Base-by-base conservation (phyloP, 1,140 invertebrate species). In the Trichonephila clavata region DNA sequence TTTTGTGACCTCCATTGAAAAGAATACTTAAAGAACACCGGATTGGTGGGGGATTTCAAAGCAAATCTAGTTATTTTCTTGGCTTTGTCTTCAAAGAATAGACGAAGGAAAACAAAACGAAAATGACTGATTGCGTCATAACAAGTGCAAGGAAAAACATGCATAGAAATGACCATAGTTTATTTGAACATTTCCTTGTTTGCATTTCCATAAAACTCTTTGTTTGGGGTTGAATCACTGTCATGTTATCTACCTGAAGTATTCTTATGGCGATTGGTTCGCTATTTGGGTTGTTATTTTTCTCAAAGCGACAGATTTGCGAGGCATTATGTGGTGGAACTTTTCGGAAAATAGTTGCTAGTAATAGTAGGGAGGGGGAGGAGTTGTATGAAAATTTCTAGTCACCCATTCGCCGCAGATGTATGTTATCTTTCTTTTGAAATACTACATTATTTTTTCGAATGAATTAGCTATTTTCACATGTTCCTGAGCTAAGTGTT, bases 201-300 rank as follows among this genome's bases (percentile, higher is more conserved):
- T 77, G 24, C 32, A 77, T 77, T 77, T 77, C 71, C 71, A 77
- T 77, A 77, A 77, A 77, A 77, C 27, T 77, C 32, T 77, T 77
- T 77, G 71, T 77, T 77, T 77, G 24, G 71, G 27, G 16, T 32
- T 77, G 71, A 77, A 77, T 77, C 32, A 77, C 71, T 39, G 18
- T 20, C 71, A 13, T 77, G 32, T 77, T 39, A 32, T 77, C 71
- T 32, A 24, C 27, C 27, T 32, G 18, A 20, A 20, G 27, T 77
- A 77, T 77, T 39, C 50, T 50, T 50, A 27, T 27, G 16, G 27
- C 27, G 27, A 77, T 77, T 77, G 71, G 27, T 77, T 77, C 71
- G 0, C 27, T 13, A 32, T 77, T 77, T 27, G 50, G 50, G 50
- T 68, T 68, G 65, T 68, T n/a, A 68, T 68, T 24, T 77, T 39